Conservation (phyloP, 2,797 vertebrate genomes). For the Argyrosomus regius region DNA sequence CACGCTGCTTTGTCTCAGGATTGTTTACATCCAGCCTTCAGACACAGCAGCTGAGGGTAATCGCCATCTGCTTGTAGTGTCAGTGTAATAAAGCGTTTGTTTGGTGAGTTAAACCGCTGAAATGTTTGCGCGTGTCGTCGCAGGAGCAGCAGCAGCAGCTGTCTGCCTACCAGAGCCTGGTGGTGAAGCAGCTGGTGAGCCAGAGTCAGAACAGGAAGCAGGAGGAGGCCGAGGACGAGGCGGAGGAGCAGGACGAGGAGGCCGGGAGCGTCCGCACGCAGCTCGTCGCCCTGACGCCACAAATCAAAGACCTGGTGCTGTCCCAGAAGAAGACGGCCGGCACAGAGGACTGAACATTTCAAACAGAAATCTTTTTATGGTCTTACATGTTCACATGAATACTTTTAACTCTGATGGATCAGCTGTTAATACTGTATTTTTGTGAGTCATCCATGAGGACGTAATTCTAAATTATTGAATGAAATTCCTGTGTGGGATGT, state of each 20-base stretch:
- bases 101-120: conserved; percentile 3
- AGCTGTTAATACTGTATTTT: conserved; percentile 21
- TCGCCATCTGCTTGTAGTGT: conserved; percentile 30
- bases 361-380: background rate
- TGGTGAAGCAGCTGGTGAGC: conserved; percentile 93
- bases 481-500: conserved; percentile 60
- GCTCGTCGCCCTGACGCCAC: conserved; percentile 86
- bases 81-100: background rate
- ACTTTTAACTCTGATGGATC: conserved; percentile 1
- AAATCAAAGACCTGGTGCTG: conserved; percentile 92
- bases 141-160: conserved; percentile 94
- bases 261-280: conserved; percentile 82
- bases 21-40: conserved; percentile 20
- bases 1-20: background rate
- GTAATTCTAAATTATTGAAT: conserved; percentile 44
- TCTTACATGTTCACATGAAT: conserved; percentile 28
- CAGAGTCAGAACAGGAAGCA: conserved; percentile 85
- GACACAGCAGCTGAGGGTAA: conserved; percentile 16
- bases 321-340: conserved; percentile 87
- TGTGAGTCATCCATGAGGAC: conserved; percentile 35
- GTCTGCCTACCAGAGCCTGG: conserved; percentile 91
- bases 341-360: conserved; percentile 87
- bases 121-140: conserved; percentile 18
- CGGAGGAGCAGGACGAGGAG: conserved; percentile 78
- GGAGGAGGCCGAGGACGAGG: conserved; percentile 71